Conservation (phyloP, 2,888 invertebrate genomes). For the Caenorhabditis japonica region DNA sequence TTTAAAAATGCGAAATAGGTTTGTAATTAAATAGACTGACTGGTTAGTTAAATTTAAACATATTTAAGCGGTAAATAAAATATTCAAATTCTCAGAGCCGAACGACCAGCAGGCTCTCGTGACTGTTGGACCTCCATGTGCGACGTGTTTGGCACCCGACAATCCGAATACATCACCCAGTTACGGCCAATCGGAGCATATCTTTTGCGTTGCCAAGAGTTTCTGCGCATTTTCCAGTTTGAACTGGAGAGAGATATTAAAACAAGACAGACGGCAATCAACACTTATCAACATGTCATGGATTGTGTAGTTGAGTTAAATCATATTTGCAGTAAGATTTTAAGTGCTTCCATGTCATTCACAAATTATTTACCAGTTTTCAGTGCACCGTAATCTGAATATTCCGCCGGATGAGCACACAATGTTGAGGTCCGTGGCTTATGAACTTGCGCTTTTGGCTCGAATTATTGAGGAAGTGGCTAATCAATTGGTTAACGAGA, state of each 20-base stretch:
- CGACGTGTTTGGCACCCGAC: constrained; percentile 66
- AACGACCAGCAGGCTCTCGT: constrained; percentile 24
- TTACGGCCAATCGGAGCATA: constrained; percentile 58
- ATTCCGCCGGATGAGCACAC: constrained; percentile 66
- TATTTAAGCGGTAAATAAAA: too few species aligned
- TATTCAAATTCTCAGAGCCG: too few species aligned
- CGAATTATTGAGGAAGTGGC: constrained; percentile 57
- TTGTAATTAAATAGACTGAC: too few species aligned
- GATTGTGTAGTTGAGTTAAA: constrained; percentile 48
- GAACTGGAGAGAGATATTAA: constrained; percentile 56
- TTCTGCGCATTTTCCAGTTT: constrained; percentile 53
- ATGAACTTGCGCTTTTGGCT: constrained; percentile 52
- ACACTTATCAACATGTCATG: constrained; percentile 34
- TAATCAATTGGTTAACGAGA: constrained; percentile 7
- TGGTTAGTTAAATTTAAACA: too few species aligned
- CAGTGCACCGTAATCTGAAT: constrained; percentile 62
- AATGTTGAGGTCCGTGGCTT: constrained; percentile 60
- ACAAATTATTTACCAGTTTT: constrained; percentile 3
- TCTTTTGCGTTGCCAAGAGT: constrained; percentile 55
- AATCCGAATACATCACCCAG: constrained; percentile 56
- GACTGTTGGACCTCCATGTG: constrained; percentile 59
- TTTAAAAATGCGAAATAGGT: background rate
- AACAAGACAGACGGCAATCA: constrained; percentile 32
- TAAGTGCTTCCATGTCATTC: too few species aligned
- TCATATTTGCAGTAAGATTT: constrained; percentile 41